Evolutionary conservation across 2,888 invertebrate species (phyloP).

Genomic region (Bombylius discolor): DNA sequence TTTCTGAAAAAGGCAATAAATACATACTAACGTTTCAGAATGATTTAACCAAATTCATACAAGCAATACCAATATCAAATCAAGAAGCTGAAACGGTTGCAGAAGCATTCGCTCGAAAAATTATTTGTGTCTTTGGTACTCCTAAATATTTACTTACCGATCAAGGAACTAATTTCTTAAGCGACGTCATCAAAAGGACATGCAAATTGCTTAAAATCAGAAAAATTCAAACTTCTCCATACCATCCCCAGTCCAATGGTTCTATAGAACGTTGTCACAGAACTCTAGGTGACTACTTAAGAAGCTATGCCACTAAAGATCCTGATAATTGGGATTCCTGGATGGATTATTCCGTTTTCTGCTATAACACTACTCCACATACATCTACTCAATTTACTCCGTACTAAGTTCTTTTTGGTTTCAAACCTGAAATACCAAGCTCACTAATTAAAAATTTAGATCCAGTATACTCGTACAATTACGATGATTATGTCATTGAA

Average conservation of each 20-base stretch:
- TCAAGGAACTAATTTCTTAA: neutral
- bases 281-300: neutral
- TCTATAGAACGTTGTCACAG: neutral
- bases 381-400: neutral
- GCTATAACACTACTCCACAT: neutral
- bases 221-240: neutral
- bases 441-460: too few species aligned
- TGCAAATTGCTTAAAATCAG: neutral
- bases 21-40: conserved; percentile 20
- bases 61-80: conserved; percentile 18
- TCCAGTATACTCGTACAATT: too few species aligned
- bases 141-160: neutral
- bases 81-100: conserved; percentile 25
- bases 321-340: neutral
- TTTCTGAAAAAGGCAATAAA: conserved; percentile 16
- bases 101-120: conserved; percentile 5
- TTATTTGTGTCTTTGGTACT: neutral
- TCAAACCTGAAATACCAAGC: neutral
- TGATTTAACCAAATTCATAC: conserved; percentile 19
- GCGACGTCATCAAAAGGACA: neutral
- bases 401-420: neutral
- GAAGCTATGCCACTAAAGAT: neutral
- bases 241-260: neutral
- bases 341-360: neutral
- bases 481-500: too few species aligned